Base-by-base conservation (phyloP, 2,888 invertebrate genomes). In the Trachelus troglodyta region DNA sequence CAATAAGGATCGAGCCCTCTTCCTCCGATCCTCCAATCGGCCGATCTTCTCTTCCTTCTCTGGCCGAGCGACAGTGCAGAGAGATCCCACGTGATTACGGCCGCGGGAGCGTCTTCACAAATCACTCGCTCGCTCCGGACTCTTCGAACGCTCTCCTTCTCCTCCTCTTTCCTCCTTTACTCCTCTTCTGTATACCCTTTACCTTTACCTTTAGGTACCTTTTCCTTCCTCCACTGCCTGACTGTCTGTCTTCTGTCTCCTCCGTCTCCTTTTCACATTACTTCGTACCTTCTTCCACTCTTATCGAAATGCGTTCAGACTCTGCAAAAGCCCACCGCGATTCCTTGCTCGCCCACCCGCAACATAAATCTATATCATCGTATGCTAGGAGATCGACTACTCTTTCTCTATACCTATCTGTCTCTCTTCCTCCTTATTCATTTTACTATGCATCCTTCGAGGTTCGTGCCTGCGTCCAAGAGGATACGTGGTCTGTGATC, bases 21-120 rank as follows among this genome's bases (percentile, higher is more conserved):
- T 82, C 78, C 84, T 86, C 82, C 74, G 76, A 81, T 75, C 75
- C 69, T 73, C 77, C 74, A 80, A 79, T 76, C 78, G 12, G 69
- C 76, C 68, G 69, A 78, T 40, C 74, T 83, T 81, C 78, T 81
- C 79, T 74, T 81, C 74, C 77, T 81, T 83, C 74, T 82, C 83
- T 78, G 80, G 75, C 81, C 74, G 83, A 85, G 83, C 87, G 88
- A 90, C 89, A 89, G 88, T 84, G 84, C 86, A 82, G 86, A 82
- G 86, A 91, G 91, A 91, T 91, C 90, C 89, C 91, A 90, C 89
- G 90, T 91, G 91, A 91, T 91, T 91, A 91, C 91, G 87, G 82
- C 85, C 84, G 86, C 90, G 86, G 88, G 89, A 91, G 91, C 89
- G 90, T 91, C 91, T 91, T 91, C 91, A 91, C 91, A 91, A 91